Base-by-base conservation (phyloP, 2,797 vertebrate species). In the Coluber constrictor region DNA sequence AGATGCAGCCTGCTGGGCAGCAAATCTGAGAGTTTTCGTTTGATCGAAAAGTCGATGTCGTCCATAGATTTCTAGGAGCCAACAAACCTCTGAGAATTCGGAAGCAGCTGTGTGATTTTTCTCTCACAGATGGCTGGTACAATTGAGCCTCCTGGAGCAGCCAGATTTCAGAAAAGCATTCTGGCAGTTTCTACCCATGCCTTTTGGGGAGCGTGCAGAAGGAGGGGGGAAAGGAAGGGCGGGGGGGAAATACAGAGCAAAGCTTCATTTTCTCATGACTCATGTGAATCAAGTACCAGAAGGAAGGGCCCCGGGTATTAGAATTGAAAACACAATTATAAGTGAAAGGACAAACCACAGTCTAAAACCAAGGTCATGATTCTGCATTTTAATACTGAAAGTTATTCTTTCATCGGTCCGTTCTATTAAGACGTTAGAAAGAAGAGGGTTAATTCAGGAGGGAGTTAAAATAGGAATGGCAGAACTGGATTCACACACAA, bases 61-160 rank as follows among this genome's bases (percentile, higher is more conserved):
- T 25, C 87, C 90, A 86, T 87, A 91, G 89, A 60, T 86, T 95
- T 90, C 74, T 86, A 63, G 83, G 94, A 95, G 70, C 12, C 12
- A 74, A 89, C 92, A 89, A 89, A 59, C 51, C 70, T 94, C 86
- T 89, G 56, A 86, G 91, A 94, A 89, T 23, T 86, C 20, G 9
- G 92, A 94, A 94, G 90, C 90, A 94, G 90, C 92, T 94, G 91
- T 15, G 70, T 55, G 70, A 37, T 89, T 89, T 59, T 92, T 60
- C 54, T 63, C 56, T 89, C 90, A 59, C 90, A 89, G 70, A 89
- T 86, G 93, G 89, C 70, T 57, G 63, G 18, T 57, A 55, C 90
- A 94, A 89, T 79, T 86, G 86, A 66, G 51, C 37, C 83, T 94
- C 90, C 89, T 88, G 86, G 61, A 90, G 89, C 60, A 87, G 83